Evolutionary conservation across 2,797 vertebrate species (phyloP).

Genomic region (Phaenicophaeus curvirostris): DNA sequence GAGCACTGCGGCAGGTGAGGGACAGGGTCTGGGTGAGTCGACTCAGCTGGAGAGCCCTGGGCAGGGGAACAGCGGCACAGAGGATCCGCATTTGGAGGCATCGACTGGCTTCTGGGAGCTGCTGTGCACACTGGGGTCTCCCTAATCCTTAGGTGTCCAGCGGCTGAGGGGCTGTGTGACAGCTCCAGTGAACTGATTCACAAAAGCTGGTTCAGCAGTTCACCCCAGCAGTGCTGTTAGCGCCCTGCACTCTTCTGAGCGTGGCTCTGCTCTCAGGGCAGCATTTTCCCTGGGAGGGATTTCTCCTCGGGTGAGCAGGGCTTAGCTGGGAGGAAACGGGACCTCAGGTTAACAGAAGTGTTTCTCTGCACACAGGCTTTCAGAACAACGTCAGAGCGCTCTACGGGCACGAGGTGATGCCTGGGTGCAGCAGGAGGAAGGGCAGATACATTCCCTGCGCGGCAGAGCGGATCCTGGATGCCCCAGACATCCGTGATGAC

Average conservation of each 20-base stretch:
- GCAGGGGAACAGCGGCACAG: not conserved
- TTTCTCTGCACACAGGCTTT: conserved; percentile 82
- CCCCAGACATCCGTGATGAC: conserved; percentile 93
- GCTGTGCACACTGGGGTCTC: not conserved
- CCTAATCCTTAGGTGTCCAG: not conserved
- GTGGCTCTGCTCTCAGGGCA: not conserved
- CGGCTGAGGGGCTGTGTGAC: not conserved
- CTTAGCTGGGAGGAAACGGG: not conserved
- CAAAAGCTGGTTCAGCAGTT: not conserved
- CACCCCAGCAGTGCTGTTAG: not conserved
- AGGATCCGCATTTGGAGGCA: not conserved
- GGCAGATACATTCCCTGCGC: conserved; percentile 89
- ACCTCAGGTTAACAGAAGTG: not conserved
- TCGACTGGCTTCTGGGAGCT: not conserved
- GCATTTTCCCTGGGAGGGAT: not conserved
- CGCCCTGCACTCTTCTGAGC: not conserved
- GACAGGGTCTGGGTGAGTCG: not conserved
- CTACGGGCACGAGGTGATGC: conserved; percentile 90
- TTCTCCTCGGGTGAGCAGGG: not conserved
- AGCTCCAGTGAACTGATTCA: not conserved
- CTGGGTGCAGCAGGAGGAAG: conserved; percentile 84
- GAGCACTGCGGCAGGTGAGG: conserved; percentile 92
- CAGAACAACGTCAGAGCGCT: conserved; percentile 95
- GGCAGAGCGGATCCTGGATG: conserved; percentile 91
- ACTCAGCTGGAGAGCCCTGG: not conserved